These are phyloP conservation scores for Boleophthalmus pectinirostris DNA, from an alignment of 2,113 vertebrate species.

Conservation along the genomic window DNA sequence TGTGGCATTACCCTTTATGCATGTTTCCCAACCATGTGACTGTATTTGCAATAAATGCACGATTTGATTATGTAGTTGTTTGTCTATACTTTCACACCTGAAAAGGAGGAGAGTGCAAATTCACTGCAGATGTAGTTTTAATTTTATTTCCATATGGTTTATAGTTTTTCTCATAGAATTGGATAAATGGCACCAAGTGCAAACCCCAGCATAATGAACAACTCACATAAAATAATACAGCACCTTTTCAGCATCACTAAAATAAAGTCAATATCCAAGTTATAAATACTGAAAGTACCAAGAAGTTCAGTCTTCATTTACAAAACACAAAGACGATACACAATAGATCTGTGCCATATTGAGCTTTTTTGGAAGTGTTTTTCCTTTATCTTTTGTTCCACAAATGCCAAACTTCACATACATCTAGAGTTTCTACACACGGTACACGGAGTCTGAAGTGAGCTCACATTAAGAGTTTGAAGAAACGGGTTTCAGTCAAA, in stretches of 20 bases:
- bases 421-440: slow-evolving; percentile 89
- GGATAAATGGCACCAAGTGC: slow-evolving; percentile 63
- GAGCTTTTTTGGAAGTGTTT: slow-evolving; percentile 55
- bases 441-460: slow-evolving; percentile 77
- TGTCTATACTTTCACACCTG: not conserved
- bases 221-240: slow-evolving; percentile 78
- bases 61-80: not conserved
- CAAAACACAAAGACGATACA: slow-evolving; percentile 81
- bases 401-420: slow-evolving; percentile 81
- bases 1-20: slow-evolving; percentile 73
- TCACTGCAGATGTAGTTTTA: slow-evolving; percentile 44
- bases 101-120: not conserved
- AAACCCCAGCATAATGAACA: slow-evolving; percentile 60
- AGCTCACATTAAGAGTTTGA: slow-evolving; percentile 71
- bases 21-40: slow-evolving; percentile 1
- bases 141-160: slow-evolving; percentile 69
- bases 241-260: slow-evolving; percentile 79
- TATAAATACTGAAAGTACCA: slow-evolving; percentile 71
- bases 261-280: slow-evolving; percentile 77
- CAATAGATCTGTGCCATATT: slow-evolving; percentile 65
- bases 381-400: slow-evolving; percentile 74
- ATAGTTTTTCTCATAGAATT: slow-evolving; percentile 61
- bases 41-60: not conserved
- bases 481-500: slow-evolving; percentile 62
- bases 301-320: slow-evolving; percentile 75